phyloP scores from a whole-genome alignment of 1,140 invertebrate genomes.

The Plutomurus gul region DNA sequence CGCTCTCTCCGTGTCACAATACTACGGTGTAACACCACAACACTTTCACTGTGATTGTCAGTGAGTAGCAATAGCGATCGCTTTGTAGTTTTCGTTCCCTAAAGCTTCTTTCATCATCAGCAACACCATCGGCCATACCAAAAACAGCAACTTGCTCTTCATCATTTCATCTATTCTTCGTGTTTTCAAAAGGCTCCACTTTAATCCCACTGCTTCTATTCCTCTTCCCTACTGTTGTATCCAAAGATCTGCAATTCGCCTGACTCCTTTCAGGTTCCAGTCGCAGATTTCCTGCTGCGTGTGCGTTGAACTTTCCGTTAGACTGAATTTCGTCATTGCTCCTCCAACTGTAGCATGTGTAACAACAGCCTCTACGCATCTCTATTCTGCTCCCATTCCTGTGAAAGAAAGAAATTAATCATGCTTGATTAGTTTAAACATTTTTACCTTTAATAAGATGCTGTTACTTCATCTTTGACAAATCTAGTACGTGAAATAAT shows the following conservation, averaged over 20 bases:
- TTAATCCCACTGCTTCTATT: not conserved
- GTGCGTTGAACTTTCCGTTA: no score
- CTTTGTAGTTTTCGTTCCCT: constrained; percentile 13
- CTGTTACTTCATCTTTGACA: no score
- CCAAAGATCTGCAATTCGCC: not conserved
- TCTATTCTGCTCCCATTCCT: no score
- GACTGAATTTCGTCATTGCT: no score
- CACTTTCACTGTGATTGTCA: constrained; percentile 11
- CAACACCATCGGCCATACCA: constrained; percentile 2
- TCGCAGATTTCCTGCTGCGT: no score
- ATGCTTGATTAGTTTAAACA: no score
- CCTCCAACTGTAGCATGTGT: no score
- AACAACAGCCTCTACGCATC: no score
- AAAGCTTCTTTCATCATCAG: constrained; percentile 21
- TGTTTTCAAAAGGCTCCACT: not conserved
- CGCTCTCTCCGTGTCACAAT: not conserved
- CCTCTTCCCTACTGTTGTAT: not conserved
- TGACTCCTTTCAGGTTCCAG: not conserved
- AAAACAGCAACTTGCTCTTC: constrained; percentile 14
- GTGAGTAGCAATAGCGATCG: not conserved
- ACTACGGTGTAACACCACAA: not conserved
- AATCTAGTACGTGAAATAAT: no score
- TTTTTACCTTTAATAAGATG: no score
- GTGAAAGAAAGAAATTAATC: no score
- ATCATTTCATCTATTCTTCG: constrained; percentile 8